These are phyloP conservation scores for Zaprionus nigranus DNA, from an alignment of 1,140 invertebrate species.

Conservation along the genomic window DNA sequence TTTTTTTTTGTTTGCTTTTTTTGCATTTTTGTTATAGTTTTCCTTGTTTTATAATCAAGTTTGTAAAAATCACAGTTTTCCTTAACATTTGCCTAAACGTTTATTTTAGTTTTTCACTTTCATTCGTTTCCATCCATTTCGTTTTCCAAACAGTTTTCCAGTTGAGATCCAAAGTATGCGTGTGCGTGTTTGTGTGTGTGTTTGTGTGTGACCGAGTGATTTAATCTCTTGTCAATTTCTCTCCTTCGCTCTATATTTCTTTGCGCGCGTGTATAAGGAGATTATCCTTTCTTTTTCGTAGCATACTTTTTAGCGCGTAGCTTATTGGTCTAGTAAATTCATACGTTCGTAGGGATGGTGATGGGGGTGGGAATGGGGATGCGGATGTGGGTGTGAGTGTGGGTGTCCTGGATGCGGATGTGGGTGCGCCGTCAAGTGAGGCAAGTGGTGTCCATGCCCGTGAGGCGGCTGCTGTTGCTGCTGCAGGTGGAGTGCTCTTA, in stretches of 20 bases:
- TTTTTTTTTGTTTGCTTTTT: constrained; percentile 17
- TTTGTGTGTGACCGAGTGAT: constrained; percentile 2
- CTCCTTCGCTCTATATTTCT: neutral
- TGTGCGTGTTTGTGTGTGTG: constrained; percentile 15
- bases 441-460: constrained; percentile 30
- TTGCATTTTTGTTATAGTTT: constrained; percentile 33
- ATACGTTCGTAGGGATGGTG: constrained; percentile 78
- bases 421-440: constrained; percentile 22
- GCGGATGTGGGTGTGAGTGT: constrained; percentile 31
- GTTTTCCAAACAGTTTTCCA: constrained; percentile 18
- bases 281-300: constrained; percentile 20
- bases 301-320: constrained; percentile 42
- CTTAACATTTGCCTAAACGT: constrained; percentile 79
- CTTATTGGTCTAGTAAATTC: constrained; percentile 82
- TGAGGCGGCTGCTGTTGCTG: constrained; percentile 54
- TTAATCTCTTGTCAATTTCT: neutral
- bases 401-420: constrained; percentile 31
- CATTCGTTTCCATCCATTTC: constrained; percentile 28
- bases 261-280: neutral
- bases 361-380: constrained; percentile 50
- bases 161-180: constrained; percentile 8
- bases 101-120: constrained; percentile 40
- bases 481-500: constrained; percentile 34
- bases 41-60: constrained; percentile 75
- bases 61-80: constrained; percentile 84